A percentile compares a stretch with the other conserved stretches of the same genome.
phyloP scores from a whole-genome alignment of 2,113 vertebrate genomes.

The Corvus moneduloides region DNA sequence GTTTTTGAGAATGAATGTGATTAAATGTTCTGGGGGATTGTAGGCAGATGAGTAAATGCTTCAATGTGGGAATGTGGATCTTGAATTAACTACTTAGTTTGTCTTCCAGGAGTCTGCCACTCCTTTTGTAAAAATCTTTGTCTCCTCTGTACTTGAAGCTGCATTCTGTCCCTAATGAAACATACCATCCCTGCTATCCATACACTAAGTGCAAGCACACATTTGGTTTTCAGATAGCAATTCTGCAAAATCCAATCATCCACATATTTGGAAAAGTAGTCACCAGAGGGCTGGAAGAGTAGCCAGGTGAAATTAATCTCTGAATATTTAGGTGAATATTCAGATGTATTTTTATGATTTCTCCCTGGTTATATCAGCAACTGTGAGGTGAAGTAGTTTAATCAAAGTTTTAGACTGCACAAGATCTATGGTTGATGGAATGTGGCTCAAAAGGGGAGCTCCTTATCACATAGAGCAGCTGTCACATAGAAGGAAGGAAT shows the following conservation, averaged over 20 bases:
- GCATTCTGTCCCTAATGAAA: neutral
- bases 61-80: neutral
- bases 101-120: neutral
- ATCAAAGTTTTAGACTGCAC: neutral
- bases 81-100: slow-evolving; percentile 23
- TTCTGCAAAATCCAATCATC: neutral
- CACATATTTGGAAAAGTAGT: neutral
- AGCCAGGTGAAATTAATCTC: neutral
- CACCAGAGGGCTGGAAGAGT: neutral
- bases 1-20: slow-evolving; percentile 41
- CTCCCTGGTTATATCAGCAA: neutral
- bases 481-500: neutral
- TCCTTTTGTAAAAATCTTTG: neutral
- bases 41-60: slow-evolving; percentile 8
- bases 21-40: slow-evolving; percentile 1
- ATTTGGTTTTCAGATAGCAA: neutral
- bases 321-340: neutral
- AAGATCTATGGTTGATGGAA: neutral
- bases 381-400: neutral
- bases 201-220: neutral
- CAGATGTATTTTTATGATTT: neutral
- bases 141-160: neutral
- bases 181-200: neutral
- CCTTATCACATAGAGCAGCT: neutral
- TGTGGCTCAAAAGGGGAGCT: neutral